Conservation (phyloP, 37 sponge, comb jelly and placozoan species). For the Beroe forskalii region DNA sequence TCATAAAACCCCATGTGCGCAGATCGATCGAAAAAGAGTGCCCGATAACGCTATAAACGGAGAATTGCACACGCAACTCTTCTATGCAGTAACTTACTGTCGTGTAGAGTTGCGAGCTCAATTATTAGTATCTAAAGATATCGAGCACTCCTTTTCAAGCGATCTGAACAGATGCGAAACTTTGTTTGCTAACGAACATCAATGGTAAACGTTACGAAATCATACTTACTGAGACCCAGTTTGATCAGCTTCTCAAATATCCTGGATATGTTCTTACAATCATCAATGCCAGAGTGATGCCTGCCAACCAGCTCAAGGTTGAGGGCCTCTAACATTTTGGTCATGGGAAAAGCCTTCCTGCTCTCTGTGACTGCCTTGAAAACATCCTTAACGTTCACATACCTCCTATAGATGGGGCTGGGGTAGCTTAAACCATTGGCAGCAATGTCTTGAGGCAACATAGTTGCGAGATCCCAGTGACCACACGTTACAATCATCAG, state of each 20-base stretch:
- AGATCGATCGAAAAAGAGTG: no score
- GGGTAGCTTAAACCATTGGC: constrained; percentile 1
- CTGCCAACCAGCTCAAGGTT: constrained; percentile 7
- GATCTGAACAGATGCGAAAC: no score
- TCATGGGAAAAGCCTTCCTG: not conserved
- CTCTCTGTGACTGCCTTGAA: not conserved
- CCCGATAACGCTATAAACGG: no score
- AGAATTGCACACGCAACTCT: no score
- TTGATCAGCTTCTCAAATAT: constrained; percentile 25
- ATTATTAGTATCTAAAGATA: no score
- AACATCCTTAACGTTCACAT: constrained; percentile 7
- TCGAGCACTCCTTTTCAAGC: no score
- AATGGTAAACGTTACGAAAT: not conserved
- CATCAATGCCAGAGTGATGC: constrained; percentile 62
- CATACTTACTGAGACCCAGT: not conserved
- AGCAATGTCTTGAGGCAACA: constrained; percentile 21
- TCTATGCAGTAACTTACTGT: no score
- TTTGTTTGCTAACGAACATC: no score
- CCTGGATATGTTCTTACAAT: constrained; percentile 35
- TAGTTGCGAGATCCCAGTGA: constrained; percentile 29
- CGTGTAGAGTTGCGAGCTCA: no score
- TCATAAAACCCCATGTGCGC: no score
- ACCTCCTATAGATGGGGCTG: constrained; percentile 1
- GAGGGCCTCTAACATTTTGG: not conserved
- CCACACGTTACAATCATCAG: constrained; percentile 57